phyloP scores from a whole-genome alignment of 2,888 invertebrate genomes.

The Theretra japonica region DNA sequence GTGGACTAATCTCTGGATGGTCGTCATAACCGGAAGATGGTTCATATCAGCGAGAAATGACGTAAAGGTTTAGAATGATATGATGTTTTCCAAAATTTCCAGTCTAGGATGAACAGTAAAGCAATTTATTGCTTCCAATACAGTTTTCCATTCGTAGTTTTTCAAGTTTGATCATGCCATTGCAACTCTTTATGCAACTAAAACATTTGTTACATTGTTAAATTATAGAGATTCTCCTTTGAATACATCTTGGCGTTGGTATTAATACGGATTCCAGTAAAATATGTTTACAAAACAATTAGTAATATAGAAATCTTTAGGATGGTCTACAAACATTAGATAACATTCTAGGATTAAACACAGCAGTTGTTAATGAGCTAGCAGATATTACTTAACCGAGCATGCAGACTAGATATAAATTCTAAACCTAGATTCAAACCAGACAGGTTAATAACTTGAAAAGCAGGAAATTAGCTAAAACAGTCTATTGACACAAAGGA shows the following conservation, averaged over 20 bases:
- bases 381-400: not conserved
- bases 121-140: too few relatives aligned
- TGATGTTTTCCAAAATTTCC: not conserved
- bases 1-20: not conserved
- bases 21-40: not conserved
- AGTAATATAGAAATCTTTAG: too few relatives aligned
- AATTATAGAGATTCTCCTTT: too few relatives aligned
- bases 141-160: not conserved
- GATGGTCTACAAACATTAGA: too few relatives aligned
- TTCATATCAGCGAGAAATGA: not conserved
- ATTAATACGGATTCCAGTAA: too few relatives aligned
- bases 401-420: constrained; percentile 30
- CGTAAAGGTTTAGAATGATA: not conserved
- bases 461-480: constrained; percentile 67
- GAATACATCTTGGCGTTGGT: too few relatives aligned
- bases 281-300: too few relatives aligned
- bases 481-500: constrained; percentile 72
- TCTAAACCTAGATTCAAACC: constrained; percentile 52
- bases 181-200: not conserved
- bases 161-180: not conserved
- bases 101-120: not conserved
- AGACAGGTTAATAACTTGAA: constrained; percentile 57
- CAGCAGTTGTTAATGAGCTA: not conserved
- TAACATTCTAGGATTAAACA: too few relatives aligned
- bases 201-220: not conserved